phyloP scores from a whole-genome alignment of 2,113 vertebrate species.

The Strix uralensis region DNA sequence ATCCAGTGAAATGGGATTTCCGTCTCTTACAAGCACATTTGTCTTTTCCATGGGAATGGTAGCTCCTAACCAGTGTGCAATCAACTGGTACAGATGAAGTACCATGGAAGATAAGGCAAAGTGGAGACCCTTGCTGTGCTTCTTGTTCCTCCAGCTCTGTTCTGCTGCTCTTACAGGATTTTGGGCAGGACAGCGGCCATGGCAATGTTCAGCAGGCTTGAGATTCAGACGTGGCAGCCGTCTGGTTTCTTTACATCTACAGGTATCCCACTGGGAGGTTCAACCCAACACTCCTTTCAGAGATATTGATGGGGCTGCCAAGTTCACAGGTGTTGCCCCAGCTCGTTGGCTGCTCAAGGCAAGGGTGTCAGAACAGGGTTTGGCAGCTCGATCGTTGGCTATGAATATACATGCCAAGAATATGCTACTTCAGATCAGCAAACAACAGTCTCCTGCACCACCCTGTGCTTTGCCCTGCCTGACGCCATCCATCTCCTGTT shows the following conservation, averaged over 20 bases:
- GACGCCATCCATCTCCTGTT: not conserved
- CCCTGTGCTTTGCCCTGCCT: not conserved
- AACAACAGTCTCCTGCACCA: not conserved
- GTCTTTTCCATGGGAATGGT: not conserved
- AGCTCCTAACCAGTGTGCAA: not conserved
- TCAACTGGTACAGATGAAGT: not conserved
- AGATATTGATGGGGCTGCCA: not conserved
- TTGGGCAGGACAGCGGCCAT: not conserved
- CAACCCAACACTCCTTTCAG: not conserved
- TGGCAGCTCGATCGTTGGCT: not conserved
- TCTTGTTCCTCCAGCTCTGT: not conserved
- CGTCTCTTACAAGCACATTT: not conserved
- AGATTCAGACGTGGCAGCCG: not conserved
- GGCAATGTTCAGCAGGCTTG: not conserved
- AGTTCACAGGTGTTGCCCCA: not conserved
- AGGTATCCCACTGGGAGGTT: not conserved
- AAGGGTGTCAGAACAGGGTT: not conserved
- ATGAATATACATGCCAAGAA: not conserved
- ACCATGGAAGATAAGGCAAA: not conserved
- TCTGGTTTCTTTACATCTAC: not conserved
- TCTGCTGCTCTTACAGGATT: not conserved
- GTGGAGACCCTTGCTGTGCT: not conserved
- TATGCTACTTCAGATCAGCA: not conserved
- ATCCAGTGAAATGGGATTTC: not conserved
- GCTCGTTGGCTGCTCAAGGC: not conserved